Conservation (phyloP, 2,113 vertebrate species). For the Muntiacus muntjak region DNA sequence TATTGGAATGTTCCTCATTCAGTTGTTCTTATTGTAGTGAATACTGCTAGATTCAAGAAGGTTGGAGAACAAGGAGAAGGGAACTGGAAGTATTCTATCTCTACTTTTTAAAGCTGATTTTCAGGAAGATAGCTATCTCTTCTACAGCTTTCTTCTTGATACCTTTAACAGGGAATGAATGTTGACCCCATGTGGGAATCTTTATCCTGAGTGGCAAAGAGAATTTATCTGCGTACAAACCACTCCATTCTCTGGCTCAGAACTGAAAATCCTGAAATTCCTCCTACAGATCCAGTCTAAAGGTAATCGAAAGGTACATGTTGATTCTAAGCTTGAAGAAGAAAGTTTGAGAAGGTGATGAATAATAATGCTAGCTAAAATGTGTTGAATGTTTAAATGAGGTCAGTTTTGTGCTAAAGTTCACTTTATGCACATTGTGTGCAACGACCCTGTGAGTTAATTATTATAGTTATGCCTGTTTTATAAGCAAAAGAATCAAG, state of each 20-base stretch:
- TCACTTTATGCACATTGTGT: not conserved
- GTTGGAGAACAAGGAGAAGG: rapidly evolving
- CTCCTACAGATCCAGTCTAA: not conserved
- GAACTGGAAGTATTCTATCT: not conserved
- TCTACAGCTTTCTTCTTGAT: not conserved
- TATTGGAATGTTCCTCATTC: not conserved
- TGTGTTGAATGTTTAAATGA: not conserved
- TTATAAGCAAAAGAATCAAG: not conserved
- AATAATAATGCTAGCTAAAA: not conserved
- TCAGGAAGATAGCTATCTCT: not conserved
- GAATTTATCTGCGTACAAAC: not conserved
- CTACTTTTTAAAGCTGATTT: not conserved
- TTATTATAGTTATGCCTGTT: not conserved
- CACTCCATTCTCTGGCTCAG: not conserved
- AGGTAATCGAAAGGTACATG: not conserved
- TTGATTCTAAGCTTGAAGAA: not conserved
- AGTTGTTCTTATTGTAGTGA: not conserved
- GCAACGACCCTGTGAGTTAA: not conserved
- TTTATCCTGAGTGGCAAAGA: not conserved
- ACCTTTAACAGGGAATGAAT: not conserved
- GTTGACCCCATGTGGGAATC: not conserved
- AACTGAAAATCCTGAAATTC: not conserved
- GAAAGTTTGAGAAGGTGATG: not conserved
- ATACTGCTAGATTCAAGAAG: not conserved
- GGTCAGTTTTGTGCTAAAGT: not conserved